Base-by-base conservation (phyloP, 2,888 invertebrate genomes). In the Leucoptera coffeella region DNA sequence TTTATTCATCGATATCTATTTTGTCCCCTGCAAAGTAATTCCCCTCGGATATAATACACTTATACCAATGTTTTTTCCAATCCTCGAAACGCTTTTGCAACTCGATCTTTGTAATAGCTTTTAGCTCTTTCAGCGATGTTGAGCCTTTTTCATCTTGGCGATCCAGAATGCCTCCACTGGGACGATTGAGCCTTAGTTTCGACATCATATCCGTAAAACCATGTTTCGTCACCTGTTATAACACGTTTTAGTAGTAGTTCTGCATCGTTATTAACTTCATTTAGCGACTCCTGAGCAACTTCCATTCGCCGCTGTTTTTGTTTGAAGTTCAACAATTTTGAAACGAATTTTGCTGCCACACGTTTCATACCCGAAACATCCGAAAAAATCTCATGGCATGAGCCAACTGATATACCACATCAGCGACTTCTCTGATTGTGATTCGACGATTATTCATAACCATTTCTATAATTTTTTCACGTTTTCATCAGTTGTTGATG, bases 401-500 rank as follows among this genome's bases (percentile, higher is more conserved):
- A 17, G 17, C 17, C 17, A 25, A 25, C 15, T 15, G 25, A 15
- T 25, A 25, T 25, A 25, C 15, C n/a, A 15, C 25, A 14, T 25
- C 25, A 15, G 25, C 14, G 15, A 15, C 15, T 25, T 25, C 15
- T 25, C 24, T 28, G 25, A 28, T 11, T 21, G 29, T 29, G 29
- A 14, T 25, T 29, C 33, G 30, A 26, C 26, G 32, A 37, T 39
- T 31, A 12, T 36, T 30, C 26, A 32, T 17, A 29, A 35, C 30
- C 21, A 39, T 39, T 35, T 23, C 26, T 38, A 37, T 30, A 37
- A 30, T 37, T 28, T 27, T 33, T 42, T 29, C 19, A 38, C 30
- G 32, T 41, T 41, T 35, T 38, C 39, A 27, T 42, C 33, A 27
- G 36, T 41, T 37, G 29, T 37, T 35, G 39, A 38, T 23, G 39